Evolutionary conservation across 1,140 invertebrate species (phyloP).

Genomic region (Campoletis sonorensis): DNA sequence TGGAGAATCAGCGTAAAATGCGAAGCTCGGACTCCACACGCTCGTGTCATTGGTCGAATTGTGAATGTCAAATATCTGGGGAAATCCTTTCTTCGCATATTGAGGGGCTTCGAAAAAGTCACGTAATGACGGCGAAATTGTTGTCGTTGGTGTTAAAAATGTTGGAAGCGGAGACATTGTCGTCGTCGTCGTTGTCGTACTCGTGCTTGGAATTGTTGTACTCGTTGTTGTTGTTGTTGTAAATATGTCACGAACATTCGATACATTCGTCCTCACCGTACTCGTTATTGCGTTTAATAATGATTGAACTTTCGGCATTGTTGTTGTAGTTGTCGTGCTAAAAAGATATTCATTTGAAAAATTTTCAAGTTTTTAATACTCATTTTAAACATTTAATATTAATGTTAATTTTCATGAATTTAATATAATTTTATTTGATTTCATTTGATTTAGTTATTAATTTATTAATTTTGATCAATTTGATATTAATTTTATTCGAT

Average conservation of each 20-base stretch:
- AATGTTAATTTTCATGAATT: too few species aligned
- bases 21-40: constrained; percentile 74
- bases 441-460: too few species aligned
- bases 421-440: too few species aligned
- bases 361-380: too few species aligned
- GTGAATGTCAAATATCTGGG: constrained; percentile 60
- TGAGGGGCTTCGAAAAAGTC: constrained; percentile 59
- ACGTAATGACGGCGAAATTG: constrained; percentile 55
- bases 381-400: too few species aligned
- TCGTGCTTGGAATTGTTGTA: constrained; percentile 58
- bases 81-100: constrained; percentile 58
- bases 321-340: constrained; percentile 59
- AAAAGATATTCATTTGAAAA: too few species aligned
- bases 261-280: constrained; percentile 58
- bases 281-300: constrained; percentile 57
- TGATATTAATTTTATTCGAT: too few species aligned
- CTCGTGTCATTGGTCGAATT: constrained; percentile 72
- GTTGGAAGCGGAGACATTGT: constrained; percentile 71
- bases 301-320: constrained; percentile 13
- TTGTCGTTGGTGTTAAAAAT: constrained; percentile 72
- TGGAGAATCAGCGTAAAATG: constrained; percentile 80
- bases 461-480: too few species aligned
- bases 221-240: constrained; percentile 55
- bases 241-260: constrained; percentile 42
- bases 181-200: constrained; percentile 71